These are phyloP conservation scores for Camptogramma bilineatum DNA, from an alignment of 2,888 invertebrate species.

Conservation along the genomic window DNA sequence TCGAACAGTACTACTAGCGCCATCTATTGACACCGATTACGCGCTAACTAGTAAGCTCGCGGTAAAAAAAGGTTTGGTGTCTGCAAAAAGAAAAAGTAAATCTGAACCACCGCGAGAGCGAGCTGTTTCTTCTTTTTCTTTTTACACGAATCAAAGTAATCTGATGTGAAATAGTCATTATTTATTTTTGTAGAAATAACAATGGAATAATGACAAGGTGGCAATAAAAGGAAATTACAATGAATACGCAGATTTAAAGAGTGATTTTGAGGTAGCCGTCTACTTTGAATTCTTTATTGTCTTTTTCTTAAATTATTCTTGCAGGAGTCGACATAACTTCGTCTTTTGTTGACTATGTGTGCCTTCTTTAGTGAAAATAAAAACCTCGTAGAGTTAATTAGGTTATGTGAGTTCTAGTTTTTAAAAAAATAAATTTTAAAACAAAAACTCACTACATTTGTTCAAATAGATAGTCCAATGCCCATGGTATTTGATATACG, in stretches of 20 bases:
- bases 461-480: no score
- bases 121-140: slow-evolving; percentile 67
- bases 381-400: no score
- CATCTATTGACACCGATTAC: slow-evolving; percentile 30
- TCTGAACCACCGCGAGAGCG: slow-evolving; percentile 66
- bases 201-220: not conserved
- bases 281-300: not conserved
- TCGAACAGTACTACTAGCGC: not conserved
- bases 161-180: slow-evolving; percentile 12
- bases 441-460: no score
- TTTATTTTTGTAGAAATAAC: slow-evolving; percentile 14
- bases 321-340: no score
- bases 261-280: not conserved
- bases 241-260: slow-evolving; percentile 1
- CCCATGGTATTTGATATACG: no score
- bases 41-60: slow-evolving; percentile 16
- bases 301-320: not conserved
- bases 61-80: slow-evolving; percentile 42
- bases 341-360: no score
- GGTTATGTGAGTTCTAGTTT: no score
- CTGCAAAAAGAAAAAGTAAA: slow-evolving; percentile 47
- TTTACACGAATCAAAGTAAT: slow-evolving; percentile 30
- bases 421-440: no score
- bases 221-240: slow-evolving; percentile 4
- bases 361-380: no score